Conservation (phyloP, 2,113 vertebrate genomes). For the Gymnorhina tibicen region DNA sequence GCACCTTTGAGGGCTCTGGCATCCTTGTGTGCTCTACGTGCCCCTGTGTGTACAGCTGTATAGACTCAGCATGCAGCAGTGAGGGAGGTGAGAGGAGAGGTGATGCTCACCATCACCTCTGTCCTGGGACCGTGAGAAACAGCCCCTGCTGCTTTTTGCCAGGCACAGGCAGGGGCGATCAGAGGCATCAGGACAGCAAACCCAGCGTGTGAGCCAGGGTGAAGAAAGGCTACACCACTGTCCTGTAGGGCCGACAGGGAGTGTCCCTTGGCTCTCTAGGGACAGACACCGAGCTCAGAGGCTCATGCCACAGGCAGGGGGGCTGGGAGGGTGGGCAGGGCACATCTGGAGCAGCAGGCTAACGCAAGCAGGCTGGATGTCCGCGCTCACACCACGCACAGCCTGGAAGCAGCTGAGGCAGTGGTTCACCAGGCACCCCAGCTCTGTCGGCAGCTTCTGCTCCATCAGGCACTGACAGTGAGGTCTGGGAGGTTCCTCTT, state of each 20-base stretch:
- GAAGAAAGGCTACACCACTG: background rate
- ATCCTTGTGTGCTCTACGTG: background rate
- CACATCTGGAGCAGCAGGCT: background rate
- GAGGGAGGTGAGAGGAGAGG: background rate
- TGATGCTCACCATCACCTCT: background rate
- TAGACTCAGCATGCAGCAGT: rapidly evolving
- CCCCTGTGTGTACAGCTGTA: background rate
- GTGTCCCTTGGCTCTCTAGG: background rate
- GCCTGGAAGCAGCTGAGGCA: rapidly evolving
- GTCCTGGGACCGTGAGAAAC: background rate
- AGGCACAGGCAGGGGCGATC: background rate
- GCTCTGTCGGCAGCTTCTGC: background rate
- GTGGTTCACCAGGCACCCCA: background rate
- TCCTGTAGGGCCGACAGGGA: rapidly evolving
- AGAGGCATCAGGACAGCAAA: background rate
- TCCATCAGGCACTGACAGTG: background rate
- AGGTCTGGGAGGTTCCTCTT: constrained; percentile 8
- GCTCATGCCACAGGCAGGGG: rapidly evolving
- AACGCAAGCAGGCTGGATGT: rapidly evolving
- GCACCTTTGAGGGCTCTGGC: background rate
- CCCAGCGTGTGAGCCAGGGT: background rate
- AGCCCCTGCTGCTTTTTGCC: background rate
- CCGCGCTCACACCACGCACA: rapidly evolving
- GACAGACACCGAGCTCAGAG: background rate
- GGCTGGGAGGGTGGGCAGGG: background rate